Base-by-base conservation (phyloP, 2,888 invertebrate genomes). In the Antheraea yamamai region DNA sequence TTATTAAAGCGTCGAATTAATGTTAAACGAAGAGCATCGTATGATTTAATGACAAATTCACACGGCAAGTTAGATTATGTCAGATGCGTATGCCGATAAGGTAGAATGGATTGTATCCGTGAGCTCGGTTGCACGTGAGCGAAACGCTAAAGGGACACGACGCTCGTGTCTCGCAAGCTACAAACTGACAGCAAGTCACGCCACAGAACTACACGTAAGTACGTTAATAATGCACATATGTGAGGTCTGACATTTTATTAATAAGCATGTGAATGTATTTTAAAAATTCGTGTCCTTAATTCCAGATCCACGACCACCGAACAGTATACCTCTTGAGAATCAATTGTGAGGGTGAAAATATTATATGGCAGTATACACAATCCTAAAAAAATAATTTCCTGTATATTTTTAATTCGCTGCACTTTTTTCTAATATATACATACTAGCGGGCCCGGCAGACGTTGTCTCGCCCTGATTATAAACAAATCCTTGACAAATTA, bases 121-220 rank as follows among this genome's bases (percentile, higher is more conserved):
- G 77, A 76, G 76, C 77, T 74, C 70, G 35, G 76, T 30, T 58
- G 77, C 76, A 78, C 80, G 80, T 82, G 80, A 82, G 77, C 77
- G 75, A 47, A 78, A 79, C 68, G 80, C 76, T 20, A 39, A 75
- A 77, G 82, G 81, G 81, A 79, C 81, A 79, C 76, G 77, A 79
- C 76, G 77, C 75, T 77, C 82, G 76, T 79, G 78, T 12, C 10
- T 70, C 77, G 76, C 73, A 39, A 35, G 61, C 76, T 39, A n/a
- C 39, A 70, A 47, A 12, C 47, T 12, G 72, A 51, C 68, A 30
- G 16, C 30, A 66, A 66, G 64, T 66, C 64, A 66, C 64, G 64
- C 26, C 35, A 74, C 39, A 74, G 20, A 23, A 26, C n/a, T 61
- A 55, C 70, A 70, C 70, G 39, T 70, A 66, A 30, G 58, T 14